phyloP scores from a whole-genome alignment of 2,113 vertebrate species.

The Balaeniceps rex region DNA sequence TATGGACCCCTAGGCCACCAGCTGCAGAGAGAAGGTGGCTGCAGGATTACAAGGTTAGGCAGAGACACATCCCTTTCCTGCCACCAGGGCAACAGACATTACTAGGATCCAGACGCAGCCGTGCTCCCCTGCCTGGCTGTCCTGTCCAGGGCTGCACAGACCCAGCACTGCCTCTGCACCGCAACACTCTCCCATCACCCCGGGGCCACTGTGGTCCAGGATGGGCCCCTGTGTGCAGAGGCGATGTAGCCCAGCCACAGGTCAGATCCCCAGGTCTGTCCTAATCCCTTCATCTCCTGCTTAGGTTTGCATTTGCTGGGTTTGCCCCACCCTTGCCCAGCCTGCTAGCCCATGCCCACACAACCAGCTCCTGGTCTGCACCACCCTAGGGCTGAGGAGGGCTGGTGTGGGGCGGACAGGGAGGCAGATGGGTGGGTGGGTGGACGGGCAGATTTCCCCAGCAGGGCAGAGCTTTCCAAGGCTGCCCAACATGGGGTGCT shows the following conservation, averaged over 20 bases:
- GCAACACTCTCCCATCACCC: not conserved
- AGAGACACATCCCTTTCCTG: not conserved
- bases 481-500: not conserved
- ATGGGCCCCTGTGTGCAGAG: not conserved
- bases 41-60: not conserved
- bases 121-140: not conserved
- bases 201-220: not conserved
- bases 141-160: not conserved
- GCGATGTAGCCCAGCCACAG: not conserved
- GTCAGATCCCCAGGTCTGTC: not conserved
- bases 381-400: not conserved
- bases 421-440: not conserved
- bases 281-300: not conserved
- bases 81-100: not conserved
- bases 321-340: not conserved
- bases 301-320: not conserved
- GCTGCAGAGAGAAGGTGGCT: not conserved
- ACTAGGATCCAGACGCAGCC: fast-evolving
- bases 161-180: not conserved
- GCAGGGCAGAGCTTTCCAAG: not conserved
- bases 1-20: not conserved
- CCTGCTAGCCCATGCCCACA: not conserved
- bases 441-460: not conserved
- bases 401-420: fast-evolving
- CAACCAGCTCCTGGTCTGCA: not conserved